phyloP scores from a whole-genome alignment of 1,140 invertebrate species.

The Aphelenchoides fujianensis region DNA sequence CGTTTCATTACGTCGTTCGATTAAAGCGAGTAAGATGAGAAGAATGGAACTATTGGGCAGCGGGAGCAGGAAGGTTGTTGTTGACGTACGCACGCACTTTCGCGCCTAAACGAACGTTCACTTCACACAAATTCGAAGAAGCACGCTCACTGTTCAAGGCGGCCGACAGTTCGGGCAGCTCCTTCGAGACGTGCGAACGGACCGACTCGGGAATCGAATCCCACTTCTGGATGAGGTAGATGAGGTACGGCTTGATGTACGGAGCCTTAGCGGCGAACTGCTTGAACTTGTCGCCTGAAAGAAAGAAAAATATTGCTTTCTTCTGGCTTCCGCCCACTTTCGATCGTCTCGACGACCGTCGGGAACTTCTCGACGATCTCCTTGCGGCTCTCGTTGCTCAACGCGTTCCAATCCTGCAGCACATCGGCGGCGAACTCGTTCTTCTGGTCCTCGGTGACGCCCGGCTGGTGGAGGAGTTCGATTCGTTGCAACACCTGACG shows the following conservation, averaged over 20 bases:
- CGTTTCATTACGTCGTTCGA: too few relatives aligned
- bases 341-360: not conserved
- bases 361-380: not conserved
- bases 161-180: not conserved
- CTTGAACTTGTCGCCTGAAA: not conserved
- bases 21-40: too few relatives aligned
- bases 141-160: slow-evolving; percentile 6
- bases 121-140: too few relatives aligned
- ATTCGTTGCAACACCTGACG: slow-evolving; percentile 1
- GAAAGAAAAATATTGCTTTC: not conserved
- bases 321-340: not conserved
- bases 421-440: slow-evolving; percentile 5
- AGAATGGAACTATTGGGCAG: too few relatives aligned
- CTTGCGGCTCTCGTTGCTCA: not conserved
- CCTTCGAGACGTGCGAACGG: not conserved
- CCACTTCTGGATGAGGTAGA: slow-evolving; percentile 11
- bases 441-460: not conserved
- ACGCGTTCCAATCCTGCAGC: not conserved
- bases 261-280: not conserved
- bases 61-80: too few relatives aligned
- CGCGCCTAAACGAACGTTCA: not conserved
- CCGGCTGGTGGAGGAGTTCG: not conserved
- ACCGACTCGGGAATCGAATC: not conserved
- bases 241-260: slow-evolving; percentile 11
- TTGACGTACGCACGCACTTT: slow-evolving; percentile 2